Percentiles rank a stretch among this genome's conserved stretches.
These are phyloP conservation scores for Drosophila willistoni DNA, from an alignment of 1,140 invertebrate genomes.

Conservation along the genomic window DNA sequence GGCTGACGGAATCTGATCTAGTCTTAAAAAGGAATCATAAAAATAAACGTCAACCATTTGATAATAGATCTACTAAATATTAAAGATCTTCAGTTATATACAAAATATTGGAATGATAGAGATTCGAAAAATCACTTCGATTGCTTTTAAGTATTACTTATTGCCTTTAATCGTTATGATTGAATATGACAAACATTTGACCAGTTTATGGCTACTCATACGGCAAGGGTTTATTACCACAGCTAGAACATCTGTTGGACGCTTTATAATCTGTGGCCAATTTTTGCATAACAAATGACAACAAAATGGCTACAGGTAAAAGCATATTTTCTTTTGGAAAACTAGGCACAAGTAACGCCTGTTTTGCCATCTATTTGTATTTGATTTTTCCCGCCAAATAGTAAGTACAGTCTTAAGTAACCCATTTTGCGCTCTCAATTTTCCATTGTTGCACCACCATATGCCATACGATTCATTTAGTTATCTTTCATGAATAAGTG, in stretches of 20 bases:
- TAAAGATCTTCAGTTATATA: too few species aligned
- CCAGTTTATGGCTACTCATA: background rate
- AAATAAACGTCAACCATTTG: background rate
- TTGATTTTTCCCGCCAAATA: too few species aligned
- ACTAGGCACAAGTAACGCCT: background rate
- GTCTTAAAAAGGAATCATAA: background rate
- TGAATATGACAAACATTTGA: background rate
- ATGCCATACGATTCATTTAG: too few species aligned
- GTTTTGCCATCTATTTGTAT: too few species aligned
- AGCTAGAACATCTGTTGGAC: background rate
- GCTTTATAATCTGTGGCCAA: background rate
- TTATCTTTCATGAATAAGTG: too few species aligned
- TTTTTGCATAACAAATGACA: conserved; percentile 1
- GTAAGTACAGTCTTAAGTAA: too few species aligned
- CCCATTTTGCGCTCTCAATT: too few species aligned
- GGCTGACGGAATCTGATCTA: background rate
- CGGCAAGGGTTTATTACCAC: background rate
- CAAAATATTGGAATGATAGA: too few species aligned
- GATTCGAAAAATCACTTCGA: too few species aligned
- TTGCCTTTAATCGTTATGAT: background rate
- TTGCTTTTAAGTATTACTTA: too few species aligned
- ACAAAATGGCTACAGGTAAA: background rate
- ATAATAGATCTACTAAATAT: too few species aligned
- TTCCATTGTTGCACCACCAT: too few species aligned
- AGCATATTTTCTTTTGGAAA: background rate